These are phyloP conservation scores for Yponomeuta sedellus DNA, from an alignment of 2,888 invertebrate species.

Conservation along the genomic window DNA sequence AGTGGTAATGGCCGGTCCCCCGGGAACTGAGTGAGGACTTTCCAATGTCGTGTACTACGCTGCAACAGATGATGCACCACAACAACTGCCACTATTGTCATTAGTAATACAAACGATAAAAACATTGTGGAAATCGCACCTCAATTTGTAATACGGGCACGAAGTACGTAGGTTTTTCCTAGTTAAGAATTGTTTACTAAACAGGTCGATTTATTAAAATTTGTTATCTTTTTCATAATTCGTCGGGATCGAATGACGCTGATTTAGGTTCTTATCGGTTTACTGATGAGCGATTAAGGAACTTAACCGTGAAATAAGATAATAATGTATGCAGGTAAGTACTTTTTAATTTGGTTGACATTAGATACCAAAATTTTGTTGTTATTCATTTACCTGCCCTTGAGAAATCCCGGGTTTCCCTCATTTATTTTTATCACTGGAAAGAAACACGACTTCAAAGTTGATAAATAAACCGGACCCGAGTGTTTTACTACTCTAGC, in stretches of 20 bases:
- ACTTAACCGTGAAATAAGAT: neutral
- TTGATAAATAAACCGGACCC: too few relatives aligned
- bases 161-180: neutral
- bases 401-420: too few relatives aligned
- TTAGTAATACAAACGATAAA: neutral
- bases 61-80: constrained; percentile 24
- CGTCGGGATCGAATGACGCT: neutral
- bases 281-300: constrained; percentile 1
- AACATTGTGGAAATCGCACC: neutral
- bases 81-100: constrained; percentile 20
- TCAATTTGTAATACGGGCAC: too few relatives aligned
- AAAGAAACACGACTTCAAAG: too few relatives aligned
- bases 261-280: neutral
- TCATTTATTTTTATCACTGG: too few relatives aligned
- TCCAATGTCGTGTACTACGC: constrained; percentile 24
- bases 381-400: too few relatives aligned
- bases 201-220: neutral
- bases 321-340: neutral
- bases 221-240: neutral
- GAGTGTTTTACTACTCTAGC: too few relatives aligned
- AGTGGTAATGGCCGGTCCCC: constrained; percentile 38
- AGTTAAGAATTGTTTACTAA: neutral
- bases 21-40: constrained; percentile 35
- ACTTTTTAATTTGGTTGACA: neutral
- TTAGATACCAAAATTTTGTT: too few relatives aligned